Conservation (phyloP, 2,113 vertebrate genomes). For the Opisthocomus hoazin region DNA sequence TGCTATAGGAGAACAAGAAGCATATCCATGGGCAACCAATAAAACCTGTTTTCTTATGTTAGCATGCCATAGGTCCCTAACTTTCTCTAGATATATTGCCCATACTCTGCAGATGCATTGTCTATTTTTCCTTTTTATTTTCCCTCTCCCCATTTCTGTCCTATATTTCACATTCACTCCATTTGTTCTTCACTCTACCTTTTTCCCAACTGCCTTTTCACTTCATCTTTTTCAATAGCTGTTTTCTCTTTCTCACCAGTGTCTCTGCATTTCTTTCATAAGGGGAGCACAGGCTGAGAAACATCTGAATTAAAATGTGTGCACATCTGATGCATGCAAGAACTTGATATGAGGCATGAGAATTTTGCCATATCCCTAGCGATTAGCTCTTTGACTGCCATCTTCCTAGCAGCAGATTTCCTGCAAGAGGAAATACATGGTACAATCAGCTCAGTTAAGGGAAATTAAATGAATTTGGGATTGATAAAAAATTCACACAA, state of each 20-base stretch:
- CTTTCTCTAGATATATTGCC: background rate
- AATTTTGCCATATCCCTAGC: background rate
- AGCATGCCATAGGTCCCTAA: background rate
- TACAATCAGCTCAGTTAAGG: background rate
- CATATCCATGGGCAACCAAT: background rate
- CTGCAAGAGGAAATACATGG: background rate
- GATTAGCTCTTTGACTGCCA: background rate
- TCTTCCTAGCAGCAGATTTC: background rate
- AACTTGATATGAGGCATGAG: background rate
- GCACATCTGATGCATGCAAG: background rate
- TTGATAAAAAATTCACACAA: conserved; percentile 10
- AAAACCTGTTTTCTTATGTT: background rate
- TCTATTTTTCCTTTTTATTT: background rate
- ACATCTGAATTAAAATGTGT: background rate
- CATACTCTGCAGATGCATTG: background rate
- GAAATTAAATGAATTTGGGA: conserved; percentile 22
- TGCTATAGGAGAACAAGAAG: background rate
- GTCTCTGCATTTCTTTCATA: background rate
- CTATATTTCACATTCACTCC: background rate
- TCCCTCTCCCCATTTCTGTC: background rate
- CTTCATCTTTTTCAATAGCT: background rate
- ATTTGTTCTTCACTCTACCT: background rate
- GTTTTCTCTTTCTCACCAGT: background rate
- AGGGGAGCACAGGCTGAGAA: background rate
- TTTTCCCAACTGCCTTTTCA: background rate